Percentiles rank a stretch among this genome's conserved stretches.
These are phyloP conservation scores for Drosophila melanosoma DNA, from an alignment of 2,888 invertebrate species.

Conservation along the genomic window DNA sequence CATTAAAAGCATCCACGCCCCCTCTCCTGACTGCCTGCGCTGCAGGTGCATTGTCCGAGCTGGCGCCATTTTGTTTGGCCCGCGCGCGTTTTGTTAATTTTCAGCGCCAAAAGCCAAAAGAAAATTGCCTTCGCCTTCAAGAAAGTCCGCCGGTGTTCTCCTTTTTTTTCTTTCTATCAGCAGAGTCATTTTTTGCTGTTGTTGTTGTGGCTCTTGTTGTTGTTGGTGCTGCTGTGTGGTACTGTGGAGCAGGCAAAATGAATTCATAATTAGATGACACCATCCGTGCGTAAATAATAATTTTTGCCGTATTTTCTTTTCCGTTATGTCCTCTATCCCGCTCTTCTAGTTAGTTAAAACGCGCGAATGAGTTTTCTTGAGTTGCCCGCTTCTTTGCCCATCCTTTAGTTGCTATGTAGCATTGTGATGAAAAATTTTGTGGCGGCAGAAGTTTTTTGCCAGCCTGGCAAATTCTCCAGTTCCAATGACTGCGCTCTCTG, in stretches of 20 bases:
- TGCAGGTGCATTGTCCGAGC: constrained; percentile 77
- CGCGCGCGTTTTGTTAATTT: constrained; percentile 75
- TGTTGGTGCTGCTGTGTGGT: constrained; percentile 39
- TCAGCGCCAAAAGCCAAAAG: constrained; percentile 59
- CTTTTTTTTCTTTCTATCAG: constrained; percentile 12
- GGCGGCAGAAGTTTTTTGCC: constrained; percentile 69
- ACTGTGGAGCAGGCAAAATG: constrained; percentile 69
- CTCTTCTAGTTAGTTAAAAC: constrained; percentile 76
- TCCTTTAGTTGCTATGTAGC: constrained; percentile 10
- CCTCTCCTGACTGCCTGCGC: constrained; percentile 12
- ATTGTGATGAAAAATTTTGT: constrained; percentile 71
- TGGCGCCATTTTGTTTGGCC: constrained; percentile 68
- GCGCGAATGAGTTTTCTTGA: constrained; percentile 80
- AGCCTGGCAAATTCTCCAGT: constrained; percentile 50
- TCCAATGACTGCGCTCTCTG: constrained; percentile 45
- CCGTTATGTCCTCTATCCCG: constrained; percentile 12
- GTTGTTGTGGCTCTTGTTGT: constrained; percentile 15
- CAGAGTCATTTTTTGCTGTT: constrained; percentile 43
- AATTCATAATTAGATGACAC: constrained; percentile 85
- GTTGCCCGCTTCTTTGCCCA: constrained; percentile 27
- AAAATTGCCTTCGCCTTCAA: constrained; percentile 62
- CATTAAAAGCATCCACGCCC: constrained; percentile 67
- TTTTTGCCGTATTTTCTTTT: constrained; percentile 58
- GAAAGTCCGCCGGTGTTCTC: constrained; percentile 36
- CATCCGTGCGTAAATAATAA: constrained; percentile 85